phyloP scores from a whole-genome alignment of 64 coral and sea anemone species.

The Porites lutea region DNA sequence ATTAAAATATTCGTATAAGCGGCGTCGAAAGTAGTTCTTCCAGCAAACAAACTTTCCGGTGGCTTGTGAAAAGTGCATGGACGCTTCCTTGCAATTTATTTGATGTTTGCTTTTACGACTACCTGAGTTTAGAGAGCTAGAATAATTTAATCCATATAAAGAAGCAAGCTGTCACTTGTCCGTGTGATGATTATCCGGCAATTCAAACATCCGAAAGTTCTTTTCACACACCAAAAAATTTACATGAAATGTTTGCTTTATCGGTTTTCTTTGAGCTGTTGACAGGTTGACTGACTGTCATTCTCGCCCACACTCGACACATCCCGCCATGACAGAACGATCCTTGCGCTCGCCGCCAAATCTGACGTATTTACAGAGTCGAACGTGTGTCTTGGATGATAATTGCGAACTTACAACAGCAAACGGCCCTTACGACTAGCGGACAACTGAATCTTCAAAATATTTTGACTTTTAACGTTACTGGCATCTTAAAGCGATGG shows the following conservation, averaged over 20 bases:
- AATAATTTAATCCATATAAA: conserved; percentile 88
- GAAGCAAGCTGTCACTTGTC: conserved; percentile 55
- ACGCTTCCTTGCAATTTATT: conserved; percentile 68
- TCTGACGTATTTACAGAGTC: conserved; percentile 79
- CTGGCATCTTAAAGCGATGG: not conserved
- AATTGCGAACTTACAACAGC: conserved; percentile 55
- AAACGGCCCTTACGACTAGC: conserved; percentile 30
- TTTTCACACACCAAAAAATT: conserved; percentile 83
- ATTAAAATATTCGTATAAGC: conserved; percentile 53
- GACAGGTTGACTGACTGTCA: conserved; percentile 70
- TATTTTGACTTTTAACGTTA: not conserved
- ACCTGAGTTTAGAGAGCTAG: conserved; percentile 25
- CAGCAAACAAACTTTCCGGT: conserved; percentile 64
- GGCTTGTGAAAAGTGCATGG: conserved; percentile 50
- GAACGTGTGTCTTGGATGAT: conserved; percentile 60
- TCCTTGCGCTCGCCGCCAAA: conserved; percentile 70
- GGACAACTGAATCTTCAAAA: not conserved
- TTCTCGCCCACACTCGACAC: conserved; percentile 57
- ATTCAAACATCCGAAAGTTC: conserved; percentile 83
- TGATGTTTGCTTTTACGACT: conserved; percentile 52
- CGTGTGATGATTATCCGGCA: conserved; percentile 68
- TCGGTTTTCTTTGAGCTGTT: conserved; percentile 81
- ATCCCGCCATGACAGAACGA: conserved; percentile 43
- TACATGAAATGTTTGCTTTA: conserved; percentile 81
- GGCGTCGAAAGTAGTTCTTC: conserved; percentile 40